Evolutionary conservation across 2,797 vertebrate species (phyloP).

Genomic region (Mormyrus hasselquistii): DNA sequence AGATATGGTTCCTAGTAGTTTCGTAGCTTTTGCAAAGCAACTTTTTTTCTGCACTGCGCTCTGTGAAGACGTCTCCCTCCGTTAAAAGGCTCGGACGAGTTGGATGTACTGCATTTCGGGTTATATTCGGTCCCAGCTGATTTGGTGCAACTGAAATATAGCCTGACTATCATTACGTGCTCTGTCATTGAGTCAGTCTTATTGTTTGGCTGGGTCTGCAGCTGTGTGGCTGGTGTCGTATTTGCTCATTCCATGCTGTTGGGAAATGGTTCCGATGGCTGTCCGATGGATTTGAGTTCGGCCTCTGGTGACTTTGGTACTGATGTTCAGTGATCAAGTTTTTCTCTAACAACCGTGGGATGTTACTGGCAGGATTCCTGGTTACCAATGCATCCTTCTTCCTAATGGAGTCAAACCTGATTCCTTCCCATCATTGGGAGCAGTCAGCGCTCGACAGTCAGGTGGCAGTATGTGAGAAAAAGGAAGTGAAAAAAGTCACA

Average conservation of each 20-base stretch:
- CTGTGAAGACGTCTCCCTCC: not conserved
- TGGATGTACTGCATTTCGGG: not conserved
- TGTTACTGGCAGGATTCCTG: not conserved
- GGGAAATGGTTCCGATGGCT: conserved; percentile 23
- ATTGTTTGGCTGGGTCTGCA: not conserved
- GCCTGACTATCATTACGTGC: not conserved
- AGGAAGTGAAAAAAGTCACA: not conserved
- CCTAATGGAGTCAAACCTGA: not conserved
- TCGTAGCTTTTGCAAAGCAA: not conserved
- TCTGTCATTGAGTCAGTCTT: not conserved
- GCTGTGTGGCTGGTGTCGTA: not conserved
- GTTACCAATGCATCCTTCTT: not conserved
- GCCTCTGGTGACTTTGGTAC: not conserved
- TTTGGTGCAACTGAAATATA: not conserved
- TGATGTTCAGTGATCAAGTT: not conserved
- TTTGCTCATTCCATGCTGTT: conserved; percentile 12
- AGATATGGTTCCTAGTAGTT: not conserved
- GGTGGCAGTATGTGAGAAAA: not conserved
- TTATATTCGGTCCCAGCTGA: not conserved
- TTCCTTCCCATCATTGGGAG: not conserved
- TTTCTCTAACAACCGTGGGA: not conserved
- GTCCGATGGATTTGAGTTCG: not conserved
- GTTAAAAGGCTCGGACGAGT: not conserved
- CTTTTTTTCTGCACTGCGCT: not conserved
- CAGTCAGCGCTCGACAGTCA: not conserved